Evolutionary conservation across 1,140 invertebrate genomes (phyloP).

Genomic region (Dryas iulia): DNA sequence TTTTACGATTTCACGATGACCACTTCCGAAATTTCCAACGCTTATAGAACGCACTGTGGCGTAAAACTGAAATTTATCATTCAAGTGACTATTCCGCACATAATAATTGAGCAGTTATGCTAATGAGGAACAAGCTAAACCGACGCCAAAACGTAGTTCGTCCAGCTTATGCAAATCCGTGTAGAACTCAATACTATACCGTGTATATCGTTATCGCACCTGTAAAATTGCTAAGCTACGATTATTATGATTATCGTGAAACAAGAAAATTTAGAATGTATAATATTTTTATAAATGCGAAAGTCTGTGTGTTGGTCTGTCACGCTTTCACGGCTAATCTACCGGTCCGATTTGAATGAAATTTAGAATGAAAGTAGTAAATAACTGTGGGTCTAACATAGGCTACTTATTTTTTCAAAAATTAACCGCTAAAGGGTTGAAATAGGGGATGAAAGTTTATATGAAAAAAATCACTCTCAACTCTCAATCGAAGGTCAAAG

Average conservation of each 20-base stretch:
- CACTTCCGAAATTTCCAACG: neutral
- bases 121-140: constrained; percentile 70
- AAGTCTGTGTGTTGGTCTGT: too few relatives aligned
- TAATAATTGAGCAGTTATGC: constrained; percentile 75
- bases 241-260: neutral
- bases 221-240: neutral
- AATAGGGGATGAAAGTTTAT: too few relatives aligned
- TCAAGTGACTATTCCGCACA: constrained; percentile 66
- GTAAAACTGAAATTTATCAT: constrained; percentile 64
- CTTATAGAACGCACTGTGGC: constrained; percentile 43
- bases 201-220: neutral
- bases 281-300: too few relatives aligned
- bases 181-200: neutral
- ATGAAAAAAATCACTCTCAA: too few relatives aligned
- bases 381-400: too few relatives aligned
- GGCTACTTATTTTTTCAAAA: too few relatives aligned
- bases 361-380: too few relatives aligned
- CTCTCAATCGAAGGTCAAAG: too few relatives aligned
- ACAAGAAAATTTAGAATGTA: too few relatives aligned
- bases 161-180: constrained; percentile 61
- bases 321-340: too few relatives aligned
- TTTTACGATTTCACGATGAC: neutral
- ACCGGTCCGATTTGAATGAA: too few relatives aligned
- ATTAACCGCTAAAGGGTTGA: too few relatives aligned
- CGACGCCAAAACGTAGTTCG: constrained; percentile 64